A percentile compares a stretch with the other conserved stretches of the same genome.
Evolutionary conservation across 35 echinoderm and acorn worm species (phyloP).

Genomic region (Lytechinus variegatus): DNA sequence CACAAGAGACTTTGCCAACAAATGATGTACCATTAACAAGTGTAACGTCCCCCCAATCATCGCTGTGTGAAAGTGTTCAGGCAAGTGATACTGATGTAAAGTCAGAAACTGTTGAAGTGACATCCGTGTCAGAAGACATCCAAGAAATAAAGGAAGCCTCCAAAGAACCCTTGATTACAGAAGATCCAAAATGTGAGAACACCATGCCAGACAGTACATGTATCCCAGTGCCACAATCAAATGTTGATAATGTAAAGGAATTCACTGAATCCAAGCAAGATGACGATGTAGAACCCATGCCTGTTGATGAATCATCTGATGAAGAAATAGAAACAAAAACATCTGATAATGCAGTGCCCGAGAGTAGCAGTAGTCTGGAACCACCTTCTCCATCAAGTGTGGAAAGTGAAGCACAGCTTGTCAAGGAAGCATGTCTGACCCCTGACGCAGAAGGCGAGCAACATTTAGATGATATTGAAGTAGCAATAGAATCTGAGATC

Average conservation of each 20-base stretch:
- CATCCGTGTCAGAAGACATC: not conserved
- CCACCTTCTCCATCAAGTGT: constrained; percentile 6
- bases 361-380: not conserved
- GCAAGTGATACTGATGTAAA: not conserved
- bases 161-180: not conserved
- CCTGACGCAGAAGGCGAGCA: not conserved
- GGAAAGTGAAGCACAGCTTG: constrained; percentile 7
- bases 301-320: not conserved
- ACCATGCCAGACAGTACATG: not conserved
- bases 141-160: not conserved
- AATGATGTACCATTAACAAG: not conserved
- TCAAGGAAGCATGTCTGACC: not conserved
- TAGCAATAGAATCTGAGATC: not conserved
- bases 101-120: not conserved
- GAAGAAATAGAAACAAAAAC: not conserved
- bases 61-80: not conserved
- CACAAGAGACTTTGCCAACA: not conserved
- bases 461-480: not conserved
- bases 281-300: not conserved
- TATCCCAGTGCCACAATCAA: not conserved
- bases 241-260: not conserved
- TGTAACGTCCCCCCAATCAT: not conserved
- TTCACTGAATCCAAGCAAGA: not conserved
- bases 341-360: not conserved
- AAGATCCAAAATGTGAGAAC: not conserved